These are phyloP conservation scores for Drosophila robusta DNA, from an alignment of 2,888 invertebrate genomes.

Conservation along the genomic window DNA sequence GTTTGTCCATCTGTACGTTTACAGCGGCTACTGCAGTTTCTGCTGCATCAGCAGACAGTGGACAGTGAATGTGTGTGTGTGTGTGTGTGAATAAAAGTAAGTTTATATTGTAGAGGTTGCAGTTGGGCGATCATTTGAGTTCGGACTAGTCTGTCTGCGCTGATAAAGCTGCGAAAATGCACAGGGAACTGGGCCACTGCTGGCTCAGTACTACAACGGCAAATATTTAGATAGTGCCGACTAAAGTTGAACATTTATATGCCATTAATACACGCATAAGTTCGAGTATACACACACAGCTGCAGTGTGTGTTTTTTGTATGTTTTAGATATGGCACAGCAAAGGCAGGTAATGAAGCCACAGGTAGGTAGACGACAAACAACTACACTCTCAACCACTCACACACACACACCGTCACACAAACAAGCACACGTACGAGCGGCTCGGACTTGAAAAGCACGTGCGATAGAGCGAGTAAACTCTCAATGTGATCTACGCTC, in stretches of 20 bases:
- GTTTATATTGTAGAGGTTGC: slow-evolving; percentile 14
- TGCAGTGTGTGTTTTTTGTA: slow-evolving; percentile 33
- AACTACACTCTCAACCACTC: slow-evolving; percentile 33
- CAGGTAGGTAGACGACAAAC: slow-evolving; percentile 66
- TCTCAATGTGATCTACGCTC: slow-evolving; percentile 27
- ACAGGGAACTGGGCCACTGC: slow-evolving; percentile 47
- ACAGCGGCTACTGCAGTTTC: slow-evolving; percentile 7
- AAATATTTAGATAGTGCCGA: slow-evolving; percentile 71
- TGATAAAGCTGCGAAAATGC: slow-evolving; percentile 48
- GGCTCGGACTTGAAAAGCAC: slow-evolving; percentile 43
- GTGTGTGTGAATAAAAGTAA: slow-evolving; percentile 10
- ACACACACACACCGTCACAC: slow-evolving; percentile 14
- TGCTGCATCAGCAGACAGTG: slow-evolving; percentile 7
- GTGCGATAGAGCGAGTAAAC: slow-evolving; percentile 52
- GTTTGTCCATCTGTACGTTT: slow-evolving; percentile 47
- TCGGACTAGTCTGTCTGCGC: slow-evolving; percentile 2
- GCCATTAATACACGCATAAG: slow-evolving; percentile 55
- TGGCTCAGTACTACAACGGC: slow-evolving; percentile 33
- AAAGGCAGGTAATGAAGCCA: slow-evolving; percentile 64
- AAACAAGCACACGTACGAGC: slow-evolving; percentile 14
- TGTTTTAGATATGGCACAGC: slow-evolving; percentile 48
- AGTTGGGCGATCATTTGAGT: slow-evolving; percentile 20
- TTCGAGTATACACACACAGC: slow-evolving; percentile 12
- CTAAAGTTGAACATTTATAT: slow-evolving; percentile 67
- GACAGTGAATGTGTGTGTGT: neutral